phyloP scores from a whole-genome alignment of 2,113 vertebrate genomes.

The Rhinolophus ferrumequinum region DNA sequence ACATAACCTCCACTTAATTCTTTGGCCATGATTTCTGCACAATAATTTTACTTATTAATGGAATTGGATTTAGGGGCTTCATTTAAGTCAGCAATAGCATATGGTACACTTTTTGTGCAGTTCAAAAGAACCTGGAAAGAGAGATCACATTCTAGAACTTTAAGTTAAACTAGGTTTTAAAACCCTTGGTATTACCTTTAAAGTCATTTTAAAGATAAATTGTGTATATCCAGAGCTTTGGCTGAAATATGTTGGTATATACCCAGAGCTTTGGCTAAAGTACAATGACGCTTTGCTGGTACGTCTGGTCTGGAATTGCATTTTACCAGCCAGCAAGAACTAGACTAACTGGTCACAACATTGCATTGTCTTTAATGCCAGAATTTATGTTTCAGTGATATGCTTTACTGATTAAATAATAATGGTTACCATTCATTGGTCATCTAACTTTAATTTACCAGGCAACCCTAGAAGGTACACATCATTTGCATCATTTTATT shows the following conservation, averaged over 20 bases:
- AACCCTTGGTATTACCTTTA: background rate
- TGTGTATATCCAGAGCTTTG: background rate
- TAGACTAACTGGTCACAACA: background rate
- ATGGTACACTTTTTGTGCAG: background rate
- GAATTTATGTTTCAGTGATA: background rate
- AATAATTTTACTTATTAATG: background rate
- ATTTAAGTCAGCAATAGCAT: background rate
- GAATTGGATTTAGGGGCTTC: background rate
- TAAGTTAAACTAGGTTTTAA: background rate
- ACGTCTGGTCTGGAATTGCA: background rate
- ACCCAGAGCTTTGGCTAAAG: background rate
- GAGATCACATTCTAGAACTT: background rate
- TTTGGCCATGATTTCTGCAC: background rate
- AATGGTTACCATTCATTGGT: background rate
- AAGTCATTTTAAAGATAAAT: background rate
- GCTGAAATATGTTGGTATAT: background rate
- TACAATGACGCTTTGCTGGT: background rate
- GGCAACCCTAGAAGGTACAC: background rate
- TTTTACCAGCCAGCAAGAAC: background rate
- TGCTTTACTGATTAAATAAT: slow-evolving; percentile 28
- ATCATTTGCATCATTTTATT: slow-evolving; percentile 16
- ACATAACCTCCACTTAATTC: background rate
- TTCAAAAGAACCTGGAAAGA: background rate
- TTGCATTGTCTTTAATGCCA: background rate
- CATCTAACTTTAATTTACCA: background rate